Base-by-base conservation (phyloP, 2,797 vertebrate genomes). In the Cyclopterus lumpus region DNA sequence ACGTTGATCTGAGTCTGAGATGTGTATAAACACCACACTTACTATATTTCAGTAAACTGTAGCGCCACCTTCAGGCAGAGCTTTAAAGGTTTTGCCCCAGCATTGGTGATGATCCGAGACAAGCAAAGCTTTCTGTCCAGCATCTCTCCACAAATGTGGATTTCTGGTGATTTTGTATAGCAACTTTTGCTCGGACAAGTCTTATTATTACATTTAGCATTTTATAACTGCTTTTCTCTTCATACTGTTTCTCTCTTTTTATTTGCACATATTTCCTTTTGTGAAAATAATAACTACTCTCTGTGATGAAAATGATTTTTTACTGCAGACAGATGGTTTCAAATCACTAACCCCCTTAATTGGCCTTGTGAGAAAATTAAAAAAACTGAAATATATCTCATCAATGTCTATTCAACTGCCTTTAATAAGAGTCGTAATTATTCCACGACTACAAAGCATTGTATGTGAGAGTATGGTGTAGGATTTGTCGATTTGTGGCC, bases 321-420 rank as follows among this genome's bases (percentile, higher is more conserved):
- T 38, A 32, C 44, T 64, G 44, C 12, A 72, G 40, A 60, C 49
- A 79, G 40, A 63, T 67, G 48, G 20, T 64, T 63, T 65, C 18
- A 75, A 62, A 77, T 65, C 59, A 34, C 14, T 40, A 46, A 26
- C 22, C 14, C 18, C 34, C 49, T 67, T 58, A 16, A 81, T 57
- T 59, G 15, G 49, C 62, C 46, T 72, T 73, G 57, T 77, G 58
- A 79, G 54, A 71, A 61, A 5, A n/a, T n/a, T n/a, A n/a, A n/a
- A n/a, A n/a, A 58, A 68, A 60, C 66, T 34, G 46, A 32, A 68
- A 57, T 55, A 26, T 44, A 5, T 8, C 9, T 34, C 55, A 8
- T 58, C n/a, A 66, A 3, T n/a, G 6, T 70, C 67, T 67, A 49
- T 72, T 44, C 69, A 67, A 51, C 10, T 26, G 42, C 6, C 5